A percentile compares a stretch with the other conserved stretches of the same genome.
These are phyloP conservation scores for Ericerus pela DNA, from an alignment of 1,140 invertebrate genomes.

Conservation along the genomic window DNA sequence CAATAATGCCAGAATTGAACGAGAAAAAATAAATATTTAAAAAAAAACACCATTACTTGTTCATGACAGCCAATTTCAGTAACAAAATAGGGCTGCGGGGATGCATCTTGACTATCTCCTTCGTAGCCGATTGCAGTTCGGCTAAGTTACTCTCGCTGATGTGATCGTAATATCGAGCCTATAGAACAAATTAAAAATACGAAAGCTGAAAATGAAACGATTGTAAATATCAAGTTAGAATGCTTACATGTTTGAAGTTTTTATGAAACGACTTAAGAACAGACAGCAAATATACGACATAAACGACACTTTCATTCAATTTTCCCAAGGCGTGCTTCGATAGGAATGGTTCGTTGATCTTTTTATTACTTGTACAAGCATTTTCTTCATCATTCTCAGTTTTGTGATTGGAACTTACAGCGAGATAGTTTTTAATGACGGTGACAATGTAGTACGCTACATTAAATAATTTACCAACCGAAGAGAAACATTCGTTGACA, in stretches of 20 bases:
- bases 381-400: neutral
- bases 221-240: neutral
- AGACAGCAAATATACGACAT: neutral
- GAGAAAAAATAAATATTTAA: too few species aligned
- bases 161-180: conserved; percentile 2
- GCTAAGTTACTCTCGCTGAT: neutral
- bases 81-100: neutral
- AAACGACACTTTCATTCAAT: conserved; percentile 3
- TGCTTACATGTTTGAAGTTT: conserved; percentile 3
- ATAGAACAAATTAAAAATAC: neutral
- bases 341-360: conserved; percentile 2
- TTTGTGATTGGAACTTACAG: neutral
- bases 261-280: neutral
- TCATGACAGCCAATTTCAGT: conserved; percentile 1
- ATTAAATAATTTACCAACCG: conserved; percentile 6
- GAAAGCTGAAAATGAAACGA: neutral
- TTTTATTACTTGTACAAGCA: neutral
- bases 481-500: conserved; percentile 8
- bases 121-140: neutral
- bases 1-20: too few species aligned
- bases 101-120: neutral
- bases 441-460: conserved; percentile 1
- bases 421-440: neutral
- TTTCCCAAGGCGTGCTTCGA: neutral
- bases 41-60: too few species aligned